Evolutionary conservation across 2,888 invertebrate species (phyloP), one percentile per base, ranked within the genome.

Genomic region (Lithophane socia): DNA sequence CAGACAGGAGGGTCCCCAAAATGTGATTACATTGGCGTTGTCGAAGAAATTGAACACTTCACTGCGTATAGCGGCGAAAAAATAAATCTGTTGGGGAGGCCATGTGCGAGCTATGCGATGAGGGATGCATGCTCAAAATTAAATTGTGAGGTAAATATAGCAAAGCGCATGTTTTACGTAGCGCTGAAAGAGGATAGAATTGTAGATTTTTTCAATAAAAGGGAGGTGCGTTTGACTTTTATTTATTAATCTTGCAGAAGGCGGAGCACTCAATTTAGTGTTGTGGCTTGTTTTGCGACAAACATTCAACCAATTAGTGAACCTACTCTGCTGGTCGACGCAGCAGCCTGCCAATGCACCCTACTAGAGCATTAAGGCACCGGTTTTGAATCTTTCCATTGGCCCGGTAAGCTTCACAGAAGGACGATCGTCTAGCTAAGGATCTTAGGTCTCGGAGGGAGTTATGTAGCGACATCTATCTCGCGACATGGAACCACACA

Each of bases 11-110:
- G 29, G 16, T 37, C 72, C 56, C 42, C 52, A 37, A 37, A 74
- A 67, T 72, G 54, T 70, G 64, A 71, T 74, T 77, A 68, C 47
- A 72, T 69, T 68, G 63, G 49, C 37, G 37, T 60, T 67, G 52
- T 58, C 73, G 67, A 63, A 76, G 64, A 76, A 63, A 80, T 84
- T 66, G 73, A 75, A 75, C 65, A 79, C 85, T 84, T 77, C 67
- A 71, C 73, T 68, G 68, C 69, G 61, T 65, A 75, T 37, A 13
- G 70, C 56, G 42, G 44, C 42, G 67, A 73, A 80, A 83, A 83
- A 80, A 75, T 21, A 65, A 79, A 84, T 82, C 47, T 64, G 67
- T 67, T 12, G 61, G 56, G 42, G 84, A 61, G 63, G 29, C 56
- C 69, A 67, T 54, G 79, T 78, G 73, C 37, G 61, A 65, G 73